phyloP scores from a whole-genome alignment of 2,113 vertebrate species.

The Indicator indicator region DNA sequence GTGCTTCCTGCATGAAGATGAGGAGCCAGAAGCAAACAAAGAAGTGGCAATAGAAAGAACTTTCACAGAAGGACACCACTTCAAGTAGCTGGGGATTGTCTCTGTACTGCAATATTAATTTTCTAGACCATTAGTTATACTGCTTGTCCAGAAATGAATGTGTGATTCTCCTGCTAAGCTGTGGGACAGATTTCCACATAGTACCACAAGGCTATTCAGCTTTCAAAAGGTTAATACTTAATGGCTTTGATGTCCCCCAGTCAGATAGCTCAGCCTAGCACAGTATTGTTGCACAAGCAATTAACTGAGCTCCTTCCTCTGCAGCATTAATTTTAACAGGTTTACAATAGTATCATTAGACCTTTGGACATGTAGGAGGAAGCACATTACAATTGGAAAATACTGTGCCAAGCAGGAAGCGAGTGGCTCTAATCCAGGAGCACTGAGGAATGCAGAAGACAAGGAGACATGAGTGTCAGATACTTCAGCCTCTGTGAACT shows the following conservation, averaged over 20 bases:
- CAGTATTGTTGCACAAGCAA: constrained; percentile 45
- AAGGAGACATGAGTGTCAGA: constrained; percentile 38
- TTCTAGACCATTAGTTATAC: background rate
- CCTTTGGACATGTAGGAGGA: constrained; percentile 59
- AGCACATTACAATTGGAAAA: constrained; percentile 38
- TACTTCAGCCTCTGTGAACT: constrained; percentile 22
- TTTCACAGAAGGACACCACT: background rate
- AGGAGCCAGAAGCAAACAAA: constrained; percentile 8
- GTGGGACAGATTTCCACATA: background rate
- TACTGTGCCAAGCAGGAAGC: constrained; percentile 49
- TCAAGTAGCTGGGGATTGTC: background rate
- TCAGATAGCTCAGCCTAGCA: constrained; percentile 15
- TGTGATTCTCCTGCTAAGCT: background rate
- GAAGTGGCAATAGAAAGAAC: background rate
- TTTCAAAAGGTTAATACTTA: constrained; percentile 18
- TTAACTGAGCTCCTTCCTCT: constrained; percentile 60
- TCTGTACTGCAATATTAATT: background rate
- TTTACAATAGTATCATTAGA: constrained; percentile 65
- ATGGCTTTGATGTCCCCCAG: background rate
- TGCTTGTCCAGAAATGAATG: background rate
- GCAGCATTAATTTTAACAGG: constrained; percentile 67
- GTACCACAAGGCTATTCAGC: background rate
- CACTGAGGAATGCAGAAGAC: constrained; percentile 48
- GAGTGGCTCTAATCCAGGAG: constrained; percentile 48
- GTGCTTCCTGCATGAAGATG: background rate